Percentiles rank a stretch among this genome's conserved stretches.
Conservation (phyloP, 2,888 invertebrate genomes). For the Tribolium freemani region DNA sequence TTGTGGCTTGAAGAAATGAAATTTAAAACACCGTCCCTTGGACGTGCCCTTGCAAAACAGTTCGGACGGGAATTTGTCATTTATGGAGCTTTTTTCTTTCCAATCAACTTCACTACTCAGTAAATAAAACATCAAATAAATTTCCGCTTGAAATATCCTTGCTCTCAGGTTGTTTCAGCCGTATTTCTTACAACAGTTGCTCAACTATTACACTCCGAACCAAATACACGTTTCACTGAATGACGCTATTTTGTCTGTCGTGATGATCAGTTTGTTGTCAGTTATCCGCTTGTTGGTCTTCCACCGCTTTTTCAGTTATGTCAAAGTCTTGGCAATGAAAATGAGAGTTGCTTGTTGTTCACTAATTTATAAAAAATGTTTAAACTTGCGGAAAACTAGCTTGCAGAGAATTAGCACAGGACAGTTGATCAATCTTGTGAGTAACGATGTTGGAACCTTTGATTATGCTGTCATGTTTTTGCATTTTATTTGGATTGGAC, state of each 20-base stretch:
- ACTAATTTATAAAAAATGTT: not conserved
- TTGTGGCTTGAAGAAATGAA: constrained; percentile 1
- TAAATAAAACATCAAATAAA: not conserved
- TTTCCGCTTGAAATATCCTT: not conserved
- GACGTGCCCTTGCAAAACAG: not conserved
- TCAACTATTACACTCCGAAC: constrained; percentile 27
- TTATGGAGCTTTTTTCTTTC: not conserved
- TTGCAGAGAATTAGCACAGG: constrained; percentile 7
- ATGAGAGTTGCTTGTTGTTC: constrained; percentile 4
- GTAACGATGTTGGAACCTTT: constrained; percentile 5
- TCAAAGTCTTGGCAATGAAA: not conserved
- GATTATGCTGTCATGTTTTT: not conserved
- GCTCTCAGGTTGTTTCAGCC: constrained; percentile 5
- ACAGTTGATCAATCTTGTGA: constrained; percentile 6
- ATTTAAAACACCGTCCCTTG: not conserved
- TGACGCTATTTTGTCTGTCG: not conserved
- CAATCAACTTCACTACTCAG: not conserved
- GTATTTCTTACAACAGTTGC: not conserved
- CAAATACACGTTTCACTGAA: not conserved
- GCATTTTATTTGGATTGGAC: constrained; percentile 12
- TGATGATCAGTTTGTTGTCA: not conserved
- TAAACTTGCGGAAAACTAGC: not conserved
- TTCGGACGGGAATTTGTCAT: constrained; percentile 1
- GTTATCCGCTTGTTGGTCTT: not conserved
- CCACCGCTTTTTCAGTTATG: not conserved